phyloP scores from a whole-genome alignment of 2,797 vertebrate genomes.

The Eutrigla gurnardus region DNA sequence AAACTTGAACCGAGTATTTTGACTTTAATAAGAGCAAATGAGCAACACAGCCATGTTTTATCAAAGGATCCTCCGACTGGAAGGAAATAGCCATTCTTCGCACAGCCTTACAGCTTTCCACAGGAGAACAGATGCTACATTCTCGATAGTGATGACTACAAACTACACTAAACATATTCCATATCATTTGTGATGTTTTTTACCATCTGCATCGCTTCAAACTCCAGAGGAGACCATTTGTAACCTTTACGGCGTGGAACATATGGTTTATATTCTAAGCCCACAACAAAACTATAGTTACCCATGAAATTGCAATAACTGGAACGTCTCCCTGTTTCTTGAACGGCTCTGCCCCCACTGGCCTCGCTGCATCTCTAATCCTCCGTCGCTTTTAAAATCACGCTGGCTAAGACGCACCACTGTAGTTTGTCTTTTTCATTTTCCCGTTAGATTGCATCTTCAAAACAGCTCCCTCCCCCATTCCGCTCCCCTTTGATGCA shows the following conservation, averaged over 20 bases:
- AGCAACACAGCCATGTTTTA: constrained; percentile 76
- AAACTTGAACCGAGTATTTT: constrained; percentile 78
- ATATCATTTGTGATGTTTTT: constrained; percentile 54
- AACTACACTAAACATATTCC: constrained; percentile 53
- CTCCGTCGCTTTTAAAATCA: constrained; percentile 62
- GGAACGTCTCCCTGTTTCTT: constrained; percentile 36
- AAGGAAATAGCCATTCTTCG: constrained; percentile 69
- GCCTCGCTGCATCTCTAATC: constrained; percentile 65
- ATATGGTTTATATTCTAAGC: constrained; percentile 48
- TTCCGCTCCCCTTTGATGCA: constrained; percentile 58
- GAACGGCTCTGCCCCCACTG: constrained; percentile 54
- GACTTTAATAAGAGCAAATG: constrained; percentile 84
- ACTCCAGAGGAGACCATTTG: constrained; percentile 45
- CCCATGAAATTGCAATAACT: constrained; percentile 47
- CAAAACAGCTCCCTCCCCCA: constrained; percentile 61
- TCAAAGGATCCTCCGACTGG: constrained; percentile 71
- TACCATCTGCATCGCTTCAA: constrained; percentile 66
- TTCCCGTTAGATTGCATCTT: constrained; percentile 77
- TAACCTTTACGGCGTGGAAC: constrained; percentile 42
- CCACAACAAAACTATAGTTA: constrained; percentile 46
- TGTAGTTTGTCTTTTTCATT: constrained; percentile 75
- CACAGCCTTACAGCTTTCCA: constrained; percentile 68
- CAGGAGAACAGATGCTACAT: constrained; percentile 64
- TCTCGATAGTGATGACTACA: constrained; percentile 60
- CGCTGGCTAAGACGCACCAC: constrained; percentile 55